A percentile compares a stretch with the other conserved stretches of the same genome.
Evolutionary conservation across 2,113 vertebrate species (phyloP).

Genomic region (Galemys pyrenaicus): DNA sequence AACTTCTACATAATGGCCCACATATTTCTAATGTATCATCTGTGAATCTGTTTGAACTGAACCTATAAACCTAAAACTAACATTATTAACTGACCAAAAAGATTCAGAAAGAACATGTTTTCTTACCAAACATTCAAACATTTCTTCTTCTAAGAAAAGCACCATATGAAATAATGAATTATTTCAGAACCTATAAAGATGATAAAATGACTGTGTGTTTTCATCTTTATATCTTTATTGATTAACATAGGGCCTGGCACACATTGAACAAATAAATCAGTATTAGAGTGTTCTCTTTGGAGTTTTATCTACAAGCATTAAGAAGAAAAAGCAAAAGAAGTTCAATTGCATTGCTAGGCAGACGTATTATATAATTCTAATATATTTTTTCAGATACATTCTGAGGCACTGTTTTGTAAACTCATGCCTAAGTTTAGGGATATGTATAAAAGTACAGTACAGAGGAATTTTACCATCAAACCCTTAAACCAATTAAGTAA

Average conservation of each 20-base stretch:
- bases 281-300: not conserved
- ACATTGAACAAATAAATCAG: not conserved
- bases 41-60: not conserved
- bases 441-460: not conserved
- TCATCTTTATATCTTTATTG: not conserved
- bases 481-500: not conserved
- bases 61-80: not conserved
- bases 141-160: slow-evolving; percentile 20
- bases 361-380: not conserved
- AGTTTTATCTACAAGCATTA: not conserved
- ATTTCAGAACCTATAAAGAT: slow-evolving; percentile 24
- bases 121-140: not conserved
- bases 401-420: not conserved
- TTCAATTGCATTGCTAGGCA: not conserved
- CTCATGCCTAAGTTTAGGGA: not conserved
- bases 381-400: not conserved
- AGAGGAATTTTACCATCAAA: not conserved
- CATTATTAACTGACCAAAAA: not conserved
- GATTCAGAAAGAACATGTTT: not conserved
- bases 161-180: not conserved
- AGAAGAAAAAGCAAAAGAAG: not conserved
- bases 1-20: not conserved
- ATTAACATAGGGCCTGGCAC: not conserved
- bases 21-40: slow-evolving; percentile 38
- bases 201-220: not conserved